A percentile compares a stretch with the other conserved stretches of the same genome.
Conservation (phyloP, 2,888 invertebrate species). For the Eristalis arbustorum region DNA sequence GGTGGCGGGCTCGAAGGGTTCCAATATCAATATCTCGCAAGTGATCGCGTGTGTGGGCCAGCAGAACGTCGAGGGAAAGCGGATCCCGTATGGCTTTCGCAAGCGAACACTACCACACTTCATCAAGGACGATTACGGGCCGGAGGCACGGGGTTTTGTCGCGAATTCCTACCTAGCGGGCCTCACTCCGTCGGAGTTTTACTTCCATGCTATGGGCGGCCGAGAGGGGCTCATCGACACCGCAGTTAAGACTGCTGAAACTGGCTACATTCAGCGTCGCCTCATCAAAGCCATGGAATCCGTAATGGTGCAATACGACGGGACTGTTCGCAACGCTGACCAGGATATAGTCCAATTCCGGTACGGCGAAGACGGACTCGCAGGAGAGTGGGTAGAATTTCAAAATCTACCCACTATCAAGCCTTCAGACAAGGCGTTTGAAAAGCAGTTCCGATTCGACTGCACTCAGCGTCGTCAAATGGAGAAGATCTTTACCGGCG, state of each 20-base stretch:
- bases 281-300: conserved; percentile 99
- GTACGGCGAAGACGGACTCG: conserved; percentile 98
- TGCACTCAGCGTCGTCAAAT: conserved; percentile 93
- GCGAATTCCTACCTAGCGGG: conserved; percentile 99
- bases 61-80: conserved; percentile 99
- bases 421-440: conserved; percentile 92
- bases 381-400: conserved; percentile 96
- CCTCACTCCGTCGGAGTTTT: conserved; percentile 97
- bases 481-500: conserved; percentile 86
- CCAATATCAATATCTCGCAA: conserved; percentile 99
- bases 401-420: conserved; percentile 86
- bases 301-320: conserved; percentile 97
- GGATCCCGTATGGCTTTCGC: conserved; percentile 98
- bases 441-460: conserved; percentile 95
- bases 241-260: conserved; percentile 99
- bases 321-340: conserved; percentile 95
- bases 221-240: conserved; percentile 99
- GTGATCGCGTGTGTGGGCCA: conserved; percentile 99
- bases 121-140: conserved; percentile 99
- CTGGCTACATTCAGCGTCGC: conserved; percentile 98
- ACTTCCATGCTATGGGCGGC: conserved; percentile 99
- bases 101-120: conserved; percentile 98
- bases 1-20: conserved; percentile 98
- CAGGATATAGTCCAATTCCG: conserved; percentile 92
- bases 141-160: conserved; percentile 98